Conservation (phyloP, 2,797 vertebrate species). For the Neostethus bicornis region DNA sequence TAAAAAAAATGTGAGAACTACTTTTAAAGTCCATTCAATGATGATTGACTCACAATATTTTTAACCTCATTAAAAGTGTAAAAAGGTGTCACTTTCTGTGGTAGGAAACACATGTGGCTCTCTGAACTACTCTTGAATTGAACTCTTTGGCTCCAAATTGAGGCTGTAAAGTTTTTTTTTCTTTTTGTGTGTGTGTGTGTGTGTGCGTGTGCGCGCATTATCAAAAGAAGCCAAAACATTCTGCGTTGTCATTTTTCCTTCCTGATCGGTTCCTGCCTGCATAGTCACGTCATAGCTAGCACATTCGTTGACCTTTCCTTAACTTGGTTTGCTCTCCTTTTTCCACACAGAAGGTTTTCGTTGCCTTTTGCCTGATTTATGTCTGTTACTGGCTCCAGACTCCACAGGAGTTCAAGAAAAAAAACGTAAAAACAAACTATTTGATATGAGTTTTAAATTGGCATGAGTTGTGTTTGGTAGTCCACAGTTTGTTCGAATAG, state of each 20-base stretch:
- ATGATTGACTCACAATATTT: too few relatives aligned
- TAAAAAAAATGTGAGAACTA: too few relatives aligned
- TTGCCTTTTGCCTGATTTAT: too few relatives aligned
- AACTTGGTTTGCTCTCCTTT: conserved; percentile 6
- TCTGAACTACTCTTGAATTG: conserved; percentile 13
- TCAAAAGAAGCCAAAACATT: conserved; percentile 32
- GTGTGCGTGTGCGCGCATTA: too few relatives aligned
- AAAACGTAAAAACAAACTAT: too few relatives aligned
- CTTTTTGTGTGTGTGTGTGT: too few relatives aligned
- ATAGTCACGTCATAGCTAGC: conserved; percentile 37
- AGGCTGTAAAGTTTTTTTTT: neutral
- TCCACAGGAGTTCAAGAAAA: too few relatives aligned
- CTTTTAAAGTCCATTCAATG: too few relatives aligned
- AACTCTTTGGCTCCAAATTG: conserved; percentile 19
- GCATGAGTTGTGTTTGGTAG: too few relatives aligned
- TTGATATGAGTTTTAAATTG: too few relatives aligned
- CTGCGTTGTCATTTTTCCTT: conserved; percentile 65
- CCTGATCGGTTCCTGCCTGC: conserved; percentile 46
- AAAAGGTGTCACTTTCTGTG: neutral
- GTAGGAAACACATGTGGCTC: neutral
- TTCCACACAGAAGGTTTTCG: conserved; percentile 3
- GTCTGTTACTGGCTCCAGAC: conserved; percentile 1
- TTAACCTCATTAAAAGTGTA: neutral
- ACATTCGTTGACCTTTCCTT: conserved; percentile 8
- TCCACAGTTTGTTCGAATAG: too few relatives aligned